Evolutionary conservation across 2,797 vertebrate genomes (phyloP), one percentile per base, ranked within the genome.

Genomic region (Rhinoraja longicauda): DNA sequence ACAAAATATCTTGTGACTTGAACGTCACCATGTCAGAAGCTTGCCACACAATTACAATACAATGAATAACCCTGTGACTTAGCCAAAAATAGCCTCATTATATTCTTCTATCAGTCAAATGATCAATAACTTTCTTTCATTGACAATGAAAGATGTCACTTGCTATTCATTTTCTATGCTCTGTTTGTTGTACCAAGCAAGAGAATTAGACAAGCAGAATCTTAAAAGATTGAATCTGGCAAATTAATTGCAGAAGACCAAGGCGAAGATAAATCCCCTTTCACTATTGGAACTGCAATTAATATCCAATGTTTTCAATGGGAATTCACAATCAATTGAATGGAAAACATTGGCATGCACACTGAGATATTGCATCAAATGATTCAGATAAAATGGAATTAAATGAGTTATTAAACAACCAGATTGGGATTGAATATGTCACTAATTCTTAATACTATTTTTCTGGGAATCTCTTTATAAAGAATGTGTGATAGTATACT

Each of bases 81-180:
- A 57, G 70, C 39, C 26, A 73, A 45, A 92, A 73, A 92, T 75
- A 92, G 72, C 90, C 70, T 92, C 90, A 92, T 75, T 75, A 75
- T 92, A 75, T 92, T 92, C 90, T 70, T 92, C 70, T 92, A 17
- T 67, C 90, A 73, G 39, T 92, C 39, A 75, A 92, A 32, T 92
- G 70, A 92, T 92, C 90, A 92, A 92, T 92, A 92, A 75, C 67
- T 57, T 73, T 67, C 26, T n/a, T 57, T 92, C 90, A 92, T 92
- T 92, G 90, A 29, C 70, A 92, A 53, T 10, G 6, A 92, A 92
- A 75, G 39, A 75, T 92, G 72, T 75, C 70, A 92, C 70, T 92
- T 92, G 70, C 92, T 91, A 91, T 92, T 92, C 90, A 75, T 92
- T 53, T 91, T 73, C 90, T 73, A 91, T 29, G 24, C 67, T 73